phyloP scores from a whole-genome alignment of 2,797 vertebrate genomes.

The Lemur catta region DNA sequence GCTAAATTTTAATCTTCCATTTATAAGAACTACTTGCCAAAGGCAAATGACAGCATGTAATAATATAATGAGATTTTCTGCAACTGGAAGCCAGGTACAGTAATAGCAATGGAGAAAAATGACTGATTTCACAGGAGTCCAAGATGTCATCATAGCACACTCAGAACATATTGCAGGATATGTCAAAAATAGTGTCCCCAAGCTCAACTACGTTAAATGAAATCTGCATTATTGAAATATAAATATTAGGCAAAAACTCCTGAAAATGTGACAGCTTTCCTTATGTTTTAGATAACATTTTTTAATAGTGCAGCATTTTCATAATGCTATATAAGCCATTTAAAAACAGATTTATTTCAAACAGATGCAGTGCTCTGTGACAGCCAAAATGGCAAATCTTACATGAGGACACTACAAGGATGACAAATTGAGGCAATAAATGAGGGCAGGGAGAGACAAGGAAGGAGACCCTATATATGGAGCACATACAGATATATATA shows the following conservation, averaged over 20 bases:
- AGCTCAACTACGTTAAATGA: neutral
- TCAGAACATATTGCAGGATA: neutral
- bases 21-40: slow-evolving; percentile 57
- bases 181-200: neutral
- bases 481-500: no score
- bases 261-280: neutral
- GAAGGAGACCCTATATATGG: neutral
- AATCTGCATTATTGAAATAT: neutral
- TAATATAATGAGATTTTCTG: slow-evolving; percentile 5
- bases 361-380: neutral
- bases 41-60: slow-evolving; percentile 30
- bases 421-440: neutral
- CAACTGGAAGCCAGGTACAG: neutral
- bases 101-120: neutral
- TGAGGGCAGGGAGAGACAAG: neutral
- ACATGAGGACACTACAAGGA: neutral
- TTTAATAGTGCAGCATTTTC: neutral
- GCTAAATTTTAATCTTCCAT: slow-evolving; percentile 44
- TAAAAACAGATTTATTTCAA: slow-evolving; percentile 14
- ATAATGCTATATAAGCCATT: neutral
- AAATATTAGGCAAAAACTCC: neutral
- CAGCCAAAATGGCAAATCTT: neutral
- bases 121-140: neutral
- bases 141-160: neutral
- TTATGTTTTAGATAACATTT: neutral